Base-by-base conservation (phyloP, 2,797 vertebrate genomes). In the Rhinogobio ventralis region DNA sequence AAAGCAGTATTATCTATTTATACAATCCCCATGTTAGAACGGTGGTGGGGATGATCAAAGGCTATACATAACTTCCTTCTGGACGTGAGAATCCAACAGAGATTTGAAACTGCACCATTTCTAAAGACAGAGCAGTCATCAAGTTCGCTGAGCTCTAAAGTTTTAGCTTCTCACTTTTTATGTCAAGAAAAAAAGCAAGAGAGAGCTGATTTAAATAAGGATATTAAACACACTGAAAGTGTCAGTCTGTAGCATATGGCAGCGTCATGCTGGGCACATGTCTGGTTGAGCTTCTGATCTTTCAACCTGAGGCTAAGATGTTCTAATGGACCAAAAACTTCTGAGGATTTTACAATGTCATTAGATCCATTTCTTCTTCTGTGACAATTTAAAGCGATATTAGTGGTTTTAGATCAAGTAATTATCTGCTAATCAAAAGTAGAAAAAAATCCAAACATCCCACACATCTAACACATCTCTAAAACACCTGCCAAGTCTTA, bases 381-480 rank as follows among this genome's bases (percentile, higher is more conserved):
- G 23, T 60, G 75, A 23, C 2, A 68, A 78, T 72, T 78, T 81
- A 14, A 39, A 64, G n/a, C 11, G 33, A 69, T 46, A 69, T 46
- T 49, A 30, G 2, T 30, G n/a, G 66, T 72, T 81, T 78, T 79
- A 78, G 66, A 73, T 39, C 49, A 79, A 84, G 75, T 64, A 83
- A 86, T 86, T 86, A 83, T 77, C 62, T 28, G 30, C 80, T 79
- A 83, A 83, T 85, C 75, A 68, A 45, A 51, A 62, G 33, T 73
- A 53, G 85, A 79, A 74, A 46, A 83, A 13, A 64, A 73, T 55
- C 7, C 25, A 13, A 66, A 80, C 9, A n/a, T 9, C 23, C 67
- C 55, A 64, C 66, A 55, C 53, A 20, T 72, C 30, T 1, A 57
- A 25, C 57, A 69, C 14, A 13, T 81, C 66, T 81, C 42, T 17